These are phyloP conservation scores for Drosophila ogumai DNA, from an alignment of 1,140 invertebrate genomes.

Conservation along the genomic window DNA sequence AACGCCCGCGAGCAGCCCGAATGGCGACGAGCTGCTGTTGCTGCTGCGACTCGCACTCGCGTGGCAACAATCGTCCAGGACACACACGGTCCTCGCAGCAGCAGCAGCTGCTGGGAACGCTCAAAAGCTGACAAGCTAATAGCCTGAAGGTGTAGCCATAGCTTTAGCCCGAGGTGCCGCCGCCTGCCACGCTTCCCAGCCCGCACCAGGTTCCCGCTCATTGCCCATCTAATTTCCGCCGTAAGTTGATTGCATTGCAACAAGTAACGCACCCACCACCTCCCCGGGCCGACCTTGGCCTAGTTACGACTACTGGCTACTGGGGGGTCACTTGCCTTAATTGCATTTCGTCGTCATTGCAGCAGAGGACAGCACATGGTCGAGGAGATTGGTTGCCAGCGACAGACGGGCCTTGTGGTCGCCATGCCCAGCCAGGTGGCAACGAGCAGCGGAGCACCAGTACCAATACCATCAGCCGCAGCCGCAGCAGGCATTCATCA, in stretches of 20 bases:
- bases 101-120: conserved; percentile 5
- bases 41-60: conserved; percentile 49
- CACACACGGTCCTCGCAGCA: conserved; percentile 17
- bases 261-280: conserved; percentile 33
- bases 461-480: conserved; percentile 3
- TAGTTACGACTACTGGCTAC: conserved; percentile 38
- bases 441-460: conserved; percentile 38
- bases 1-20: conserved; percentile 8
- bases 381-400: conserved; percentile 69
- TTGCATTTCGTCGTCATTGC: conserved; percentile 40
- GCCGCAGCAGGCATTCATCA: conserved; percentile 23
- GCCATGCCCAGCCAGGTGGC: conserved; percentile 62
- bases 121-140: background rate
- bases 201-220: background rate
- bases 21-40: conserved; percentile 3
- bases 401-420: conserved; percentile 66
- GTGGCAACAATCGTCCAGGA: conserved; percentile 68
- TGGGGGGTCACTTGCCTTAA: conserved; percentile 41
- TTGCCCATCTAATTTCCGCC: conserved; percentile 10
- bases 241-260: conserved; percentile 40
- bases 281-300: conserved; percentile 57
- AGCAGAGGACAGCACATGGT: conserved; percentile 50
- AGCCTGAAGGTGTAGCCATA: conserved; percentile 1
- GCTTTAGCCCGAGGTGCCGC: background rate
- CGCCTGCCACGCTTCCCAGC: background rate